Base-by-base conservation (phyloP, 2,113 vertebrate species). In the Osmerus eperlanus region DNA sequence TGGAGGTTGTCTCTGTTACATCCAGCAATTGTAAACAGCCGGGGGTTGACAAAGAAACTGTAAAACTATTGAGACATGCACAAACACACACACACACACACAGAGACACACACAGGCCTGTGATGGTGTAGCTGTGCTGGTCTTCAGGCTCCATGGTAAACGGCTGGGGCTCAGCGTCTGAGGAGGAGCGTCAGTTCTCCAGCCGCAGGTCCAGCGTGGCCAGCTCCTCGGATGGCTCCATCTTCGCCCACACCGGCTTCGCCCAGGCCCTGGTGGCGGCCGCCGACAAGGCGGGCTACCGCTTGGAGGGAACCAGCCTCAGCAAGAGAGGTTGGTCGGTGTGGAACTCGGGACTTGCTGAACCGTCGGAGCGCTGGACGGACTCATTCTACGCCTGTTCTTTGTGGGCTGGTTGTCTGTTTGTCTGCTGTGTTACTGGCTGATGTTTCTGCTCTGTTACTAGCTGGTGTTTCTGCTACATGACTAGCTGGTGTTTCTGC, bases 111-210 rank as follows among this genome's bases (percentile, higher is more conserved):
- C 65, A 0, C 21, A 41, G 54, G 12, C 58, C 16, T 32, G 76
- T 83, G 70, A 80, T 72, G 66, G 18, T 68, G 25, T 32, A 68
- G 90, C 88, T 92, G 89, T 90, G 93, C 90, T 89, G 77, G 86
- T 83, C 82, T 94, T 84, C 93, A 99, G 97, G 96, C 90, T 99
- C 96, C 93, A 97, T 99, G 96, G 93, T 98, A 93, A 98, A 98
- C 92, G 96, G 95, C 86, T 99, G 96, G 96, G 96, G 96, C 91
- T 99, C 96, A 77, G 96, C 95, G 89, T 98, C 96, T 83, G 96
- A 99, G 87, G 96, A 99, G 86, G 96, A 98, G 81, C 94, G 90
- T 91, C 95, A 94, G 92, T 97, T 95, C 95, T 96, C 95, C 94
- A 96, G 95, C 91, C 95, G 84, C 91, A 95, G 96, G 93, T 97